These are phyloP conservation scores for Amazona guildingii DNA, from an alignment of 2,113 vertebrate species.

Conservation along the genomic window DNA sequence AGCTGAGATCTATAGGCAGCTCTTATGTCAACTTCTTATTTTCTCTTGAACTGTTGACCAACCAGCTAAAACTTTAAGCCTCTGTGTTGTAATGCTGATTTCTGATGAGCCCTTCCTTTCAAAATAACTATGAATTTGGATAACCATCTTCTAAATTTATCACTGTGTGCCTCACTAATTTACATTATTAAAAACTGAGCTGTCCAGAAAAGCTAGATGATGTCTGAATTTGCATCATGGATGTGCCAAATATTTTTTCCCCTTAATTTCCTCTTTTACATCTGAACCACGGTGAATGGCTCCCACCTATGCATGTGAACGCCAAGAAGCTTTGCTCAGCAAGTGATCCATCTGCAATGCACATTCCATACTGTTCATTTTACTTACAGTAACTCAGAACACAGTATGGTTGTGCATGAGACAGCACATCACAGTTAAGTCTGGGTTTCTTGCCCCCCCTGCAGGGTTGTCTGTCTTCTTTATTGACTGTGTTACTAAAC, in stretches of 20 bases:
- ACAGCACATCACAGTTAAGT: neutral
- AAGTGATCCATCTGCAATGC: neutral
- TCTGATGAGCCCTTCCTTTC: neutral
- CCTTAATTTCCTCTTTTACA: neutral
- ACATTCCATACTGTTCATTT: slow-evolving; percentile 10
- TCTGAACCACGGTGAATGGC: neutral
- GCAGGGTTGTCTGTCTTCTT: neutral
- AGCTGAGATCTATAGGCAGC: neutral
- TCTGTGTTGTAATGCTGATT: neutral
- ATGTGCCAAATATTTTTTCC: neutral
- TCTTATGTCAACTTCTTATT: neutral
- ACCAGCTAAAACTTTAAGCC: neutral
- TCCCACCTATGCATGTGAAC: neutral
- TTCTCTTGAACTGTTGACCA: slow-evolving; percentile 50
- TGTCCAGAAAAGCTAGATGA: neutral
- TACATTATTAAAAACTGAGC: neutral
- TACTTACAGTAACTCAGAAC: neutral
- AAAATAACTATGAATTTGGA: slow-evolving; percentile 1
- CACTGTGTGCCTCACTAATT: neutral
- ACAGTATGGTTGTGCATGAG: neutral
- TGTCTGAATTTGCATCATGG: neutral
- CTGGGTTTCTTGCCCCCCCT: neutral
- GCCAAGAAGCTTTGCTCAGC: neutral
- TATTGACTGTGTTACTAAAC: neutral
- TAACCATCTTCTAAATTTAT: neutral